These are phyloP conservation scores for Asarcornis scutulata DNA, from an alignment of 2,113 vertebrate genomes.

Conservation along the genomic window DNA sequence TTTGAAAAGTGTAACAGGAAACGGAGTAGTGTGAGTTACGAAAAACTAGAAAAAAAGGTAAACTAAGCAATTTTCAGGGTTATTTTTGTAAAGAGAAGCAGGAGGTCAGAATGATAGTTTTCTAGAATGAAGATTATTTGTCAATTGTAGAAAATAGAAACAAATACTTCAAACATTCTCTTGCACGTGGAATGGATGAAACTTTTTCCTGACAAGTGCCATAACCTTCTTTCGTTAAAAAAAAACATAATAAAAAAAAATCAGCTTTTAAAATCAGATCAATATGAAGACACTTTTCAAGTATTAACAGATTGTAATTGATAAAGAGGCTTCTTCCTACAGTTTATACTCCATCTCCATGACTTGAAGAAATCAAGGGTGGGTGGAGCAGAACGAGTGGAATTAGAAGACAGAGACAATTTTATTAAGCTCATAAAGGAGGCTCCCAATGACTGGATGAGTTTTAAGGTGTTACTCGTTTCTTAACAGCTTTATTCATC, in stretches of 20 bases:
- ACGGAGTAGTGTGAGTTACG: neutral
- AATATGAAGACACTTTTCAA: neutral
- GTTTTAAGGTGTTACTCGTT: neutral
- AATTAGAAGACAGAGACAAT: neutral
- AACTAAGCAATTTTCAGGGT: neutral
- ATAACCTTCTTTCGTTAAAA: neutral
- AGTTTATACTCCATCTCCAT: neutral
- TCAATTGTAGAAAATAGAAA: slow-evolving; percentile 11
- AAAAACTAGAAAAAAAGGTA: neutral
- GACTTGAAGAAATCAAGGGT: slow-evolving; percentile 23
- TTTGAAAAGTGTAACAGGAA: neutral
- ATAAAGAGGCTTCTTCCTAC: neutral
- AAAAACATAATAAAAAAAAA: neutral
- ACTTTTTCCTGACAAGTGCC: slow-evolving; percentile 12
- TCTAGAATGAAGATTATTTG: neutral
- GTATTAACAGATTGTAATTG: neutral
- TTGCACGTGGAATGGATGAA: neutral
- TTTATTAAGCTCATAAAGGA: neutral
- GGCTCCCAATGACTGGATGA: neutral
- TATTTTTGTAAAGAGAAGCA: neutral
- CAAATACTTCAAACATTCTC: slow-evolving; percentile 12
- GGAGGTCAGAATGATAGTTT: neutral
- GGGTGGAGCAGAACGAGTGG: neutral
- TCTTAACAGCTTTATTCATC: neutral
- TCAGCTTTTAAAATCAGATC: slow-evolving; percentile 7